Base-by-base conservation (phyloP, 2,888 invertebrate species). In the Morpho deidamia region DNA sequence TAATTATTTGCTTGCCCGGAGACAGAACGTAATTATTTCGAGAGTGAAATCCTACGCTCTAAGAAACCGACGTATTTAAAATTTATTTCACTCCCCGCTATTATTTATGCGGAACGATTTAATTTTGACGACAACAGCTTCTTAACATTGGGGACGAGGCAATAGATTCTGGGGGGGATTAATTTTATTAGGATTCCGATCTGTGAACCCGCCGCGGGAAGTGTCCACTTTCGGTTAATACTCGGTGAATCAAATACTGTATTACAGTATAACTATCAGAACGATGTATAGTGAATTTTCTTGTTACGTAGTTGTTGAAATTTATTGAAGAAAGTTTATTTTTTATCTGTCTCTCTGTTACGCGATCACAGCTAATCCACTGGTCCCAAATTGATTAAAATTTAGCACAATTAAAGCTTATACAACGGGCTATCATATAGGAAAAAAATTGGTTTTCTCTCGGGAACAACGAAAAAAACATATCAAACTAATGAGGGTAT, bases 11-110 rank as follows among this genome's bases (percentile, higher is more conserved):
- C 74, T 69, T 70, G 72, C 70, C 69, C 70, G 74, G 73, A 74
- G 78, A 79, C 76, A 76, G 72, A 69, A 68, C 69, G 71, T 78
- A 80, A 80, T 80, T 80, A 80, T 79, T 78, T 79, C 72, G 74
- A 23, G 70, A 78, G 70, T 78, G 79, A 77, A 79, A 80, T 77
- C 69, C 67, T 66, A 79, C 72, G 74, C 76, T 59, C 54, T 64
- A 65, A 66, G 72, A 60, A 69, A 69, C 67, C 63, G 65, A 61
- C 63, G 64, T 68, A 65, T 70, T 76, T 73, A 64, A 68, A 72
- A 73, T 72, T 75, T 71, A 71, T 68, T 70, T 69, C 61, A 50
- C 61, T 58, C 55, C 64, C 59, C 50, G 62, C 63, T 64, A 60
- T 68, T 62, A 69, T 74, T 68, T 69, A 64, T 62, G 64, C 51